Percentiles rank a stretch among this genome's conserved stretches.
These are phyloP conservation scores for Sarcophilus harrisii DNA, from an alignment of 2,797 vertebrate species.

Conservation along the genomic window DNA sequence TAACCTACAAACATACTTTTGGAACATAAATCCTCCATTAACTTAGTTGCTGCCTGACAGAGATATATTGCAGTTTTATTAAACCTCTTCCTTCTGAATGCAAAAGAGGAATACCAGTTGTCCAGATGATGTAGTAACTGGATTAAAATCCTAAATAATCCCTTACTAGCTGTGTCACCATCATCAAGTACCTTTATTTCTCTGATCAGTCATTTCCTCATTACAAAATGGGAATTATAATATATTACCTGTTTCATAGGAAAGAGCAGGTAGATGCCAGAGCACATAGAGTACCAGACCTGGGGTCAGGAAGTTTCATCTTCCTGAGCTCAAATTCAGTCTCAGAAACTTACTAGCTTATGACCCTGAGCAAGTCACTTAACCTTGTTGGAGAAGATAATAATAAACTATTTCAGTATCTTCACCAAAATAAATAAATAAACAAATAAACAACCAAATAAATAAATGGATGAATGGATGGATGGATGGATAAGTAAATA, in stretches of 20 bases:
- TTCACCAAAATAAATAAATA: neutral
- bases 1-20: slow-evolving; percentile 8
- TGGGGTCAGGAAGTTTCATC: neutral
- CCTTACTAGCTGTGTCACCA: neutral
- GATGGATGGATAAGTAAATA: too few species aligned
- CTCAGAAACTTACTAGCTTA: neutral
- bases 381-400: neutral
- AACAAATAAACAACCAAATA: too few species aligned
- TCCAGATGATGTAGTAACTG: neutral
- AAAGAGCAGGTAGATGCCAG: too few species aligned
- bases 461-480: too few species aligned
- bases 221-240: neutral
- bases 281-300: too few species aligned
- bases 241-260: too few species aligned
- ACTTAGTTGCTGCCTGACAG: neutral
- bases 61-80: neutral
- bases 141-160: neutral
- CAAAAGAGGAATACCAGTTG: neutral
- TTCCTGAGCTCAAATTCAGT: neutral
- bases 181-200: neutral
- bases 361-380: neutral
- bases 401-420: neutral
- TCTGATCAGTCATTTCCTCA: neutral
- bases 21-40: neutral
- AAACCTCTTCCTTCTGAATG: neutral